Base-by-base conservation (phyloP, 1,140 invertebrate species). In the Lycorma delicatula region DNA sequence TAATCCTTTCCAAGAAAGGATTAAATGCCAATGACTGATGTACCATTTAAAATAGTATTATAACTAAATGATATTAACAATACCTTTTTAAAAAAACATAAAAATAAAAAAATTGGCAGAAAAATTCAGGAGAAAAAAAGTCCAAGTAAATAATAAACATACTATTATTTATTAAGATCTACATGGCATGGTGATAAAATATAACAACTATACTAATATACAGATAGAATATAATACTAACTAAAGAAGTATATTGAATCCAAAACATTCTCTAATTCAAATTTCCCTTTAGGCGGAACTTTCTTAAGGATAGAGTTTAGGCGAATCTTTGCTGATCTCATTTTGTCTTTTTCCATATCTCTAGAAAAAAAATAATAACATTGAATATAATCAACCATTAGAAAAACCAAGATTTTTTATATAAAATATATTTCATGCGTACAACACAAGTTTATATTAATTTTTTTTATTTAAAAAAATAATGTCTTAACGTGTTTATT, bases 211-310 rank as follows among this genome's bases (percentile, higher is more conserved):
- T n/a, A n/a, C n/a, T n/a, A n/a, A n/a, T n/a, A n/a, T n/a, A n/a
- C n/a, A n/a, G n/a, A n/a, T n/a, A n/a, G n/a, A n/a, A n/a, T 16
- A 6, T 16, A 44, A 44, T 44, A 44, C 41, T 44, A 89, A 73
- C 87, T 89, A 69, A 91, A 91, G 68, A 93, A 93, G 67, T 91
- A 93, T 16, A 82, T 74, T 1, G 90, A 93, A 18, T 83, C 70
- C 13, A 89, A 72, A 27, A 93, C 86, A 60, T 81, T 78, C 0
- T 81, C 75, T 46, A 93, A 77, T 62, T 92, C 76, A 65, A 92
- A 91, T 50, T 79, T 70, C 5, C 89, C 89, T 66, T 81, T 89
- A 52, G 72, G 66, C 4, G 89, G 89, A 46, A 91, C 72, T 50
- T 78, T 72, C 36, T 66, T 67, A 1, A 91, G 72, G 7, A 79